Conservation (phyloP, 2,888 invertebrate genomes). For the Nephrocerus scutellatus region DNA sequence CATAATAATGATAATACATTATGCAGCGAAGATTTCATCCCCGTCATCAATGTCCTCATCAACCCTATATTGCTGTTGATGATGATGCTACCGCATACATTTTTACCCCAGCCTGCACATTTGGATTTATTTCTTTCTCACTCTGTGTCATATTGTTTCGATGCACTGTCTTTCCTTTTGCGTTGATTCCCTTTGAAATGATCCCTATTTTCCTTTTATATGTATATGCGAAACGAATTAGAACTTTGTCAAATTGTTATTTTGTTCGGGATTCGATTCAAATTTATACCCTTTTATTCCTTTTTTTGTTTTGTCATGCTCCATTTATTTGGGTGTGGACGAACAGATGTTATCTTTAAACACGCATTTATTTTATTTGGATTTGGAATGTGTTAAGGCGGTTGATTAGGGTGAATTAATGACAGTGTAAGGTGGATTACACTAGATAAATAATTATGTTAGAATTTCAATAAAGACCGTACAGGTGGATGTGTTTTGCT, state of each 20-base stretch:
- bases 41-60: constrained; percentile 19
- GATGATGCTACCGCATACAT: constrained; percentile 21
- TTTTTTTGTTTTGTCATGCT: constrained; percentile 46
- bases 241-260: constrained; percentile 47
- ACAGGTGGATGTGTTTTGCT: constrained; percentile 11
- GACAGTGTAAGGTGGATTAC: constrained; percentile 46
- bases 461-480: constrained; percentile 40
- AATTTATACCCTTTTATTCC: constrained; percentile 30
- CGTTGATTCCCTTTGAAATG: constrained; percentile 7
- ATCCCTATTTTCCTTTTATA: no score
- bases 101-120: no score
- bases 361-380: constrained; percentile 43
- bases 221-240: constrained; percentile 45
- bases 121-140: constrained; percentile 21
- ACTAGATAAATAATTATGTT: constrained; percentile 44
- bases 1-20: constrained; percentile 23
- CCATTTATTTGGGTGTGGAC: constrained; percentile 47
- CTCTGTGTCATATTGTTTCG: constrained; percentile 19
- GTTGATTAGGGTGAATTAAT: constrained; percentile 47
- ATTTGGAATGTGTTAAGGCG: constrained; percentile 22
- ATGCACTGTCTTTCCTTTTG: constrained; percentile 10
- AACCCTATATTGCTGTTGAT: constrained; percentile 14
- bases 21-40: constrained; percentile 17
- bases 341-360: constrained; percentile 49
- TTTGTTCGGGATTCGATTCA: constrained; percentile 38